phyloP scores from a whole-genome alignment of 2,113 vertebrate species.

The Gnathonemus echidnorhynchus region DNA sequence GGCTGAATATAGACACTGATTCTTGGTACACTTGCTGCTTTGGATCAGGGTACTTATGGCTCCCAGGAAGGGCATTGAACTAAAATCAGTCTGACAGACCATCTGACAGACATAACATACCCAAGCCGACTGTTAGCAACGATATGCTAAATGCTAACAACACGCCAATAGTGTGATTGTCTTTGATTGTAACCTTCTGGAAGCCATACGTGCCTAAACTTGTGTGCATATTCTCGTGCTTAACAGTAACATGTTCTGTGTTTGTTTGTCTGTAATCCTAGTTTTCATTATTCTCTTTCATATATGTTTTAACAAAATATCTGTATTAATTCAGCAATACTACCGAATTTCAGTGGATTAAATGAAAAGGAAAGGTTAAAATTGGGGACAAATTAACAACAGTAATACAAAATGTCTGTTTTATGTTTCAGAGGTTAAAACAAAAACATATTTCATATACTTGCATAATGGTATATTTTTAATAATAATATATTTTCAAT shows the following conservation, averaged over 20 bases:
- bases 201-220: not conserved
- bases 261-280: not conserved
- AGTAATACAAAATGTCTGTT: not conserved
- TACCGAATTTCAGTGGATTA: not conserved
- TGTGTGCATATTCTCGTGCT: not conserved
- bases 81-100: not conserved
- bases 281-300: not conserved
- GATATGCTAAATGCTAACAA: not conserved
- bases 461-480: not conserved
- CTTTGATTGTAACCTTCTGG: not conserved
- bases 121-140: not conserved
- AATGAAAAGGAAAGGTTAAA: not conserved
- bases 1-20: constrained; percentile 17
- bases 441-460: not conserved
- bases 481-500: not conserved
- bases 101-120: constrained; percentile 34
- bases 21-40: constrained; percentile 33
- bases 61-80: constrained; percentile 27
- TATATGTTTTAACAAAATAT: not conserved
- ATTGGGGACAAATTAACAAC: not conserved
- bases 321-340: not conserved
- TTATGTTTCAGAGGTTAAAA: not conserved
- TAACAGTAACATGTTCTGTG: not conserved
- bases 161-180: not conserved
- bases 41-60: constrained; percentile 41